Percentiles rank a stretch among this genome's conserved stretches.
These are phyloP conservation scores for Laterallus jamaicensis DNA, from an alignment of 2,113 vertebrate species.

Conservation along the genomic window DNA sequence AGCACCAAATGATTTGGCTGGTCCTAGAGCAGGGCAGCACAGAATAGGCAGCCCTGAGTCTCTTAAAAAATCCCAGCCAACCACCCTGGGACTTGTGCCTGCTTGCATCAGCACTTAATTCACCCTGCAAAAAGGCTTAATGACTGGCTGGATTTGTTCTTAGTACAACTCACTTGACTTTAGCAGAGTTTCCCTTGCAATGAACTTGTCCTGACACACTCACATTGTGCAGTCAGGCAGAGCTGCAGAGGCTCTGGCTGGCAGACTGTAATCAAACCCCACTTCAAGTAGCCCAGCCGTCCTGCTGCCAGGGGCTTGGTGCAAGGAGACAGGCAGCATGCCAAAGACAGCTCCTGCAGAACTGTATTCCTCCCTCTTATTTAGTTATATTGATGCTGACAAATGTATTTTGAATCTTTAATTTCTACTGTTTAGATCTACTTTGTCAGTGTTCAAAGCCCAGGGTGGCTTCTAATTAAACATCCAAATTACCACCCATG, in stretches of 20 bases:
- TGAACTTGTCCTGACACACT: constrained; percentile 1
- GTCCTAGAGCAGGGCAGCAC: neutral
- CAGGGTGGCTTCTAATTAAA: neutral
- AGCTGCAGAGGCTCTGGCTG: neutral
- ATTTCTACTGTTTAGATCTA: neutral
- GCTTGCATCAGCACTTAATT: neutral
- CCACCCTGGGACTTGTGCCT: neutral
- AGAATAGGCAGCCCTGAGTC: neutral
- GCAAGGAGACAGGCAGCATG: neutral
- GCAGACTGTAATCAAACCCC: neutral
- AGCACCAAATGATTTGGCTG: neutral
- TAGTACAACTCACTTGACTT: constrained; percentile 18
- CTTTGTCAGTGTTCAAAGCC: neutral
- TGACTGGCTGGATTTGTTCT: neutral
- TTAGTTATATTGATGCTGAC: neutral
- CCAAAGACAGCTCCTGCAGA: neutral
- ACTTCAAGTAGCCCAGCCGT: neutral
- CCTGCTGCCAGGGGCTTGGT: neutral
- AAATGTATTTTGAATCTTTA: neutral
- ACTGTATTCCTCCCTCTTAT: neutral
- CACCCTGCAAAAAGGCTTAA: neutral
- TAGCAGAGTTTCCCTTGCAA: neutral
- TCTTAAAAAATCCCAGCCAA: neutral
- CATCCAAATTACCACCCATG: neutral
- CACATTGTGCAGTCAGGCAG: neutral